phyloP scores from a whole-genome alignment of 2,888 invertebrate genomes.

The Lymantria monacha region DNA sequence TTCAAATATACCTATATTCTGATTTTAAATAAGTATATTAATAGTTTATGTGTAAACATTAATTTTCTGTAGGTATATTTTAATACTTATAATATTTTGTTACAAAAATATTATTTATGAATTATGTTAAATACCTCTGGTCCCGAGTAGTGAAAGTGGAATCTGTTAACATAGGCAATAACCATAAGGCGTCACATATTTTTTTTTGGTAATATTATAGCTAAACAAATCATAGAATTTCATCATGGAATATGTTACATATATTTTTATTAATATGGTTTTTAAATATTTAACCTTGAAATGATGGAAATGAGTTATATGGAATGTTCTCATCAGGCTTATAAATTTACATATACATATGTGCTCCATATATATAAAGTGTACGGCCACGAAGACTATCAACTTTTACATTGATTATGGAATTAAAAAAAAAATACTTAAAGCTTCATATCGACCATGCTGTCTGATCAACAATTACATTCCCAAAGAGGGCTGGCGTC shows the following conservation, averaged over 20 bases:
- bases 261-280: slow-evolving; percentile 1
- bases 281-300: neutral
- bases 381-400: no score
- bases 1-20: no score
- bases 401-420: no score
- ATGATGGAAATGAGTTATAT: neutral
- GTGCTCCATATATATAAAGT: neutral
- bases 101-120: slow-evolving; percentile 1
- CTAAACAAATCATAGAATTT: slow-evolving; percentile 18
- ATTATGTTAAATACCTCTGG: slow-evolving; percentile 4
- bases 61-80: neutral
- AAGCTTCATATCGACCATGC: no score
- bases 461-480: no score
- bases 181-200: slow-evolving; percentile 11
- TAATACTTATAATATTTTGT: neutral
- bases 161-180: slow-evolving; percentile 10
- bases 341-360: neutral
- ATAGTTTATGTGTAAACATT: no score
- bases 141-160: slow-evolving; percentile 16
- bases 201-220: slow-evolving; percentile 16
- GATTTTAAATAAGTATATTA: no score
- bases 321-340: neutral
- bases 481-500: no score
- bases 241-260: slow-evolving; percentile 9
- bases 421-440: no score